phyloP scores from a whole-genome alignment of 2,888 invertebrate genomes.

The Phorcus lineatus region DNA sequence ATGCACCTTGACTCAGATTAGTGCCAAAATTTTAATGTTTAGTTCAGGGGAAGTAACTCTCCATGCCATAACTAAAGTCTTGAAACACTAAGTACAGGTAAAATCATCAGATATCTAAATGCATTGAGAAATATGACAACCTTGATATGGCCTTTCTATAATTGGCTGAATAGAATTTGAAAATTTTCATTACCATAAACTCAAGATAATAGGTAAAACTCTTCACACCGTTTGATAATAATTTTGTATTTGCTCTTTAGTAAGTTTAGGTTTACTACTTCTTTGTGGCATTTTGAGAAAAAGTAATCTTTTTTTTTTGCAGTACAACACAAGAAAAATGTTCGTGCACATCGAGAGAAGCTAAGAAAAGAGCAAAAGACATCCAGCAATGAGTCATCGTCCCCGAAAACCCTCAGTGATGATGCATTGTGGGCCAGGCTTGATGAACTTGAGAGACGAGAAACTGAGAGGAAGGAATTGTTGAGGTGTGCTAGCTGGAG shows the following conservation, averaged over 20 bases:
- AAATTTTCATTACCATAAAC: too few species aligned
- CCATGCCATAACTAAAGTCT: background rate
- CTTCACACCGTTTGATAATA: too few species aligned
- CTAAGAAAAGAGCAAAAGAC: constrained; percentile 74
- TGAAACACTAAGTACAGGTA: too few species aligned
- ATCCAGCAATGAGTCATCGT: constrained; percentile 19
- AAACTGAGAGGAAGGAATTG: constrained; percentile 79
- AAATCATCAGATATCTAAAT: too few species aligned
- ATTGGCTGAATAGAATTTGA: too few species aligned
- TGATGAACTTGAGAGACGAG: constrained; percentile 81
- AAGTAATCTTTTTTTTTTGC: constrained; percentile 21
- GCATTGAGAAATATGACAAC: too few species aligned
- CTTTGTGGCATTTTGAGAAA: constrained; percentile 1
- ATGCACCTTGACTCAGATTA: too few species aligned
- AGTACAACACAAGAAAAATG: constrained; percentile 72
- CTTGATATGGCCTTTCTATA: too few species aligned
- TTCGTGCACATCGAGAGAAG: constrained; percentile 76
- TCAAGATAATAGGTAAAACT: too few species aligned
- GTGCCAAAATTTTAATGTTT: background rate
- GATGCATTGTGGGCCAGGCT: constrained; percentile 78
- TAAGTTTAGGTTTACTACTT: background rate
- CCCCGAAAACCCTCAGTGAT: constrained; percentile 36
- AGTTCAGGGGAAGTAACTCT: background rate
- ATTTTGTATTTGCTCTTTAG: too few species aligned
- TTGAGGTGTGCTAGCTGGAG: constrained; percentile 45